phyloP scores from a whole-genome alignment of 2,113 vertebrate genomes.

The Rattus rattus region DNA sequence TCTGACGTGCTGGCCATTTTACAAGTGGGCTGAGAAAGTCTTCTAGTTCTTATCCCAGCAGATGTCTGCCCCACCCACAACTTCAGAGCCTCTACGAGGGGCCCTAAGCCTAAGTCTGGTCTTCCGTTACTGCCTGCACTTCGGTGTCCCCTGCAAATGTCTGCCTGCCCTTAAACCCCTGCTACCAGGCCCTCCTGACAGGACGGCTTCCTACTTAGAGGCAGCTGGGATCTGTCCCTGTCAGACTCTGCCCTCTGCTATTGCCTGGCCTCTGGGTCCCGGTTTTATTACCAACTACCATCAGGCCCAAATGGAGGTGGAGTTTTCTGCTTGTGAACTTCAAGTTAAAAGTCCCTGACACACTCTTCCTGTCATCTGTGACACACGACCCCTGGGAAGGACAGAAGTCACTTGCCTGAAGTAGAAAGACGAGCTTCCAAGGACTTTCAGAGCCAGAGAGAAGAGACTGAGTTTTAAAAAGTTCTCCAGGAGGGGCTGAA shows the following conservation, averaged over 20 bases:
- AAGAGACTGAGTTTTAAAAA: not conserved
- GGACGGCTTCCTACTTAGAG: not conserved
- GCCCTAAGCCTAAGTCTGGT: not conserved
- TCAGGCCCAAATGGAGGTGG: too few relatives aligned
- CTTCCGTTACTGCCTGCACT: not conserved
- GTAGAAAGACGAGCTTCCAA: not conserved
- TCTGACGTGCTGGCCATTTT: not conserved
- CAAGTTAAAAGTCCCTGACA: not conserved
- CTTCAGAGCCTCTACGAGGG: rapidly evolving
- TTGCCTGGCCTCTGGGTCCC: not conserved
- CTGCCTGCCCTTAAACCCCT: not conserved
- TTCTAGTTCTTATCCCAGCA: not conserved
- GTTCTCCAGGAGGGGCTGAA: not conserved
- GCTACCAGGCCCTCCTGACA: not conserved
- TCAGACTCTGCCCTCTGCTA: not conserved
- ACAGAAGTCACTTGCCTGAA: not conserved
- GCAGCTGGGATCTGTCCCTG: not conserved
- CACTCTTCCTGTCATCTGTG: not conserved
- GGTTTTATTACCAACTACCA: not conserved
- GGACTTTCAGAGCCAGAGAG: not conserved
- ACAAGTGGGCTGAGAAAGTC: not conserved
- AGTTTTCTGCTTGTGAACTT: not conserved
- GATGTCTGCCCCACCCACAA: rapidly evolving
- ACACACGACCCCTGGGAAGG: not conserved
- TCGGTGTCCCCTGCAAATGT: not conserved